Evolutionary conservation across 2,113 vertebrate genomes (phyloP).

Genomic region (human (Homo sapiens)): DNA sequence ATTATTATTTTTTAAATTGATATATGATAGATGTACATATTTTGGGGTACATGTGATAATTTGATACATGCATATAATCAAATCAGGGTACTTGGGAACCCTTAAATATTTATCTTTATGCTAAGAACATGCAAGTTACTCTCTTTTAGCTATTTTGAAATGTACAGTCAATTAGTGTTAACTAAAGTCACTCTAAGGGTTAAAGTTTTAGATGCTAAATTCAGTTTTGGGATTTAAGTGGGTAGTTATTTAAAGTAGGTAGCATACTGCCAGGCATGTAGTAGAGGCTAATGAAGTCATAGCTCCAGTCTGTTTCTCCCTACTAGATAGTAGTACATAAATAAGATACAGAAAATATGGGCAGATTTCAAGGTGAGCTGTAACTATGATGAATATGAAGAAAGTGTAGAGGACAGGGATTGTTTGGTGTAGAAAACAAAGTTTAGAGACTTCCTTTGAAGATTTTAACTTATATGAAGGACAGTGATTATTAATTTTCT

Average conservation of each 20-base stretch:
- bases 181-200: neutral
- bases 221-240: slow-evolving; percentile 15
- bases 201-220: slow-evolving; percentile 24
- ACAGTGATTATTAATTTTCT: neutral
- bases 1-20: neutral
- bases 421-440: slow-evolving; percentile 23
- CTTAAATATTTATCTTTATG: neutral
- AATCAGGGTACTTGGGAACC: neutral
- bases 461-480: neutral
- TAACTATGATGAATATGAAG: neutral
- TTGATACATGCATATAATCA: neutral
- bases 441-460: neutral
- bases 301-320: neutral
- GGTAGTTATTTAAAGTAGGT: neutral
- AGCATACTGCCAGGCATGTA: neutral
- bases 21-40: neutral
- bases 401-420: neutral
- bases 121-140: neutral
- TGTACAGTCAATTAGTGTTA: neutral
- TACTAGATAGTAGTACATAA: neutral
- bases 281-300: neutral
- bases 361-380: slow-evolving; percentile 14
- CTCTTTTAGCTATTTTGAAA: neutral
- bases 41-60: neutral
- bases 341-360: neutral